These are phyloP conservation scores for Sympetrum striolatum DNA, from an alignment of 2,888 invertebrate genomes.

Conservation along the genomic window DNA sequence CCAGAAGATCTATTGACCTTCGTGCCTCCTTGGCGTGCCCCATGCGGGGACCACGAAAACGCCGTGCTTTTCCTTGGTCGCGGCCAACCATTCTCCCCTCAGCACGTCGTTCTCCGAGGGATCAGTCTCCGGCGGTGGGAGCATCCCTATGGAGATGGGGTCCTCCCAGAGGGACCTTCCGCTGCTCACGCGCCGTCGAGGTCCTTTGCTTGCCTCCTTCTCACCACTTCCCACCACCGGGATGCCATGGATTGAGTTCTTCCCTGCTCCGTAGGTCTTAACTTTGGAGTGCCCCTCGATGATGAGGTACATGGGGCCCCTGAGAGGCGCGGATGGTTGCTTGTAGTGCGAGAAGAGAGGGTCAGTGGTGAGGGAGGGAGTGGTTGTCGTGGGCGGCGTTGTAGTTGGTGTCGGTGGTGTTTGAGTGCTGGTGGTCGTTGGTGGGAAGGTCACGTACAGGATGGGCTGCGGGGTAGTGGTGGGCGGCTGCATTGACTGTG, in stretches of 20 bases:
- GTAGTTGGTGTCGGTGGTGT: constrained; percentile 59
- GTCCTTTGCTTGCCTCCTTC: constrained; percentile 51
- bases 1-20: neutral
- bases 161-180: constrained; percentile 24
- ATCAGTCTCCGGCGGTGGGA: constrained; percentile 16
- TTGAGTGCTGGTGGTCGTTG: constrained; percentile 48
- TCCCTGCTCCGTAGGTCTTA: constrained; percentile 75
- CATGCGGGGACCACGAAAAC: constrained; percentile 12
- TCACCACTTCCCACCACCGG: constrained; percentile 64
- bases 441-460: constrained; percentile 26
- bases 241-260: constrained; percentile 57
- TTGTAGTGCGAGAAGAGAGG: constrained; percentile 69
- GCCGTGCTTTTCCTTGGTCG: constrained; percentile 7
- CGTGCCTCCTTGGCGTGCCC: constrained; percentile 20
- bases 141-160: constrained; percentile 13
- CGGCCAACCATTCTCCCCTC: constrained; percentile 9
- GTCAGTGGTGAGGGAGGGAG: constrained; percentile 66
- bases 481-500: neutral
- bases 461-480: neutral
- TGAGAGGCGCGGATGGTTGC: constrained; percentile 67
- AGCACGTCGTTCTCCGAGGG: constrained; percentile 19
- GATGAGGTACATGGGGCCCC: constrained; percentile 75
- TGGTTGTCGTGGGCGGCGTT: constrained; percentile 60
- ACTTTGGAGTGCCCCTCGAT: constrained; percentile 88
- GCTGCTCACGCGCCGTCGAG: neutral